Conservation (phyloP, 2,797 vertebrate genomes). For the Cossypha caffra region DNA sequence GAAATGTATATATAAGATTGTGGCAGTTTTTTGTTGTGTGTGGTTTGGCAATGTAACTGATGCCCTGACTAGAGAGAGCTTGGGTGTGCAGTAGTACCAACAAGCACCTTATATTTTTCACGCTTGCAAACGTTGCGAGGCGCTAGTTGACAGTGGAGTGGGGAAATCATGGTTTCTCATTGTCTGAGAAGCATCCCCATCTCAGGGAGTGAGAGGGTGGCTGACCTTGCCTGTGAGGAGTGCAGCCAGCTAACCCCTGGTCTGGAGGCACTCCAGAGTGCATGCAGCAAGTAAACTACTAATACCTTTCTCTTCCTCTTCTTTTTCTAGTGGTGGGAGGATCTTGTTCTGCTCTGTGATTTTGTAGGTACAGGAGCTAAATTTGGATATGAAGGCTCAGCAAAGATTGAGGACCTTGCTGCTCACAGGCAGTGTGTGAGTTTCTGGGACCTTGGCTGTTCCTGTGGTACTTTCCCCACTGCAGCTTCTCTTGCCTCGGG, state of each 20-base stretch:
- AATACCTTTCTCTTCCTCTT: neutral
- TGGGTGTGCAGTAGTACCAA: neutral
- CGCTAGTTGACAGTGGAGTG: neutral
- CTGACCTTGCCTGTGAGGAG: neutral
- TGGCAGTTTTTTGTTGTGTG: neutral
- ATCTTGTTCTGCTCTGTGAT: neutral
- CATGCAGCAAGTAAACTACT: neutral
- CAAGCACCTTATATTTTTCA: neutral
- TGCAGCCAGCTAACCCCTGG: neutral
- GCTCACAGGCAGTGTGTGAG: neutral
- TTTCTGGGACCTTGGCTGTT: neutral
- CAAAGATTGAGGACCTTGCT: neutral
- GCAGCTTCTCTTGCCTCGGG: neutral
- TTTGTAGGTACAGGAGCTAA: neutral
- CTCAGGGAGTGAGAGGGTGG: neutral
- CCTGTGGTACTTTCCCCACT: fast-evolving
- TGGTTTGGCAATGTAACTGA: neutral
- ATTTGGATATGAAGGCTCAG: neutral
- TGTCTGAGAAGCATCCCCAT: neutral
- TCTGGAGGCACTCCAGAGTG: neutral
- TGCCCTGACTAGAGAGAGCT: fast-evolving
- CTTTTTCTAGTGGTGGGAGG: neutral
- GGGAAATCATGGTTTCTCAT: neutral
- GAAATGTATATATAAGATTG: neutral
- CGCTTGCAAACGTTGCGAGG: neutral